A percentile compares a stretch with the other conserved stretches of the same genome.
phyloP scores from a whole-genome alignment of 1,140 invertebrate genomes.

The Rhysida immarginata region DNA sequence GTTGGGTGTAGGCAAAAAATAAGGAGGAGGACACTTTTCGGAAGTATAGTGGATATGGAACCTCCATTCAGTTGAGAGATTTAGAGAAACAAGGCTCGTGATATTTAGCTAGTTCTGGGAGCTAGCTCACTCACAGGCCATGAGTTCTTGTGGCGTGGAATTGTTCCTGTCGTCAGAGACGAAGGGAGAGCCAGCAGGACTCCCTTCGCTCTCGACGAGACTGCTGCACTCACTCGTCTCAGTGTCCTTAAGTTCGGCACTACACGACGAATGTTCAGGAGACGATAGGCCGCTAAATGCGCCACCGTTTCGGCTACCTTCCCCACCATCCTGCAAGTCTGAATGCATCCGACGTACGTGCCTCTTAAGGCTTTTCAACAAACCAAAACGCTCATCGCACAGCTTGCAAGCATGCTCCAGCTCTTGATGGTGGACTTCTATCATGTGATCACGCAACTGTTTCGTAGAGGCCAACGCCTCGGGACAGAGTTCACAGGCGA shows the following conservation, averaged over 20 bases:
- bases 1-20: no score
- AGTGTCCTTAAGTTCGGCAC: constrained; percentile 11
- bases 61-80: no score
- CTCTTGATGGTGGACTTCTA: constrained; percentile 6
- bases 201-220: constrained; percentile 10
- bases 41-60: no score
- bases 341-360: constrained; percentile 19
- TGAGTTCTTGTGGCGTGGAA: neutral
- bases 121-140: constrained; percentile 1
- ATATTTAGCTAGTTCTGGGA: no score
- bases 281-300: constrained; percentile 4
- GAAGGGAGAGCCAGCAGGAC: constrained; percentile 5
- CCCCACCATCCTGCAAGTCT: constrained; percentile 1
- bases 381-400: constrained; percentile 19
- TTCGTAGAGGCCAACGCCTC: neutral
- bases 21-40: no score
- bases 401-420: constrained; percentile 15
- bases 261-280: constrained; percentile 12
- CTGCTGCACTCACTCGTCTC: constrained; percentile 14
- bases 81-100: no score
- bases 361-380: constrained; percentile 15
- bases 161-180: neutral
- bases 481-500: constrained; percentile 11
- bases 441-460: constrained; percentile 5
- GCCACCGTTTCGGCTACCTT: neutral